Conservation (phyloP, 2,113 vertebrate species). For the Hippocampus comes region DNA sequence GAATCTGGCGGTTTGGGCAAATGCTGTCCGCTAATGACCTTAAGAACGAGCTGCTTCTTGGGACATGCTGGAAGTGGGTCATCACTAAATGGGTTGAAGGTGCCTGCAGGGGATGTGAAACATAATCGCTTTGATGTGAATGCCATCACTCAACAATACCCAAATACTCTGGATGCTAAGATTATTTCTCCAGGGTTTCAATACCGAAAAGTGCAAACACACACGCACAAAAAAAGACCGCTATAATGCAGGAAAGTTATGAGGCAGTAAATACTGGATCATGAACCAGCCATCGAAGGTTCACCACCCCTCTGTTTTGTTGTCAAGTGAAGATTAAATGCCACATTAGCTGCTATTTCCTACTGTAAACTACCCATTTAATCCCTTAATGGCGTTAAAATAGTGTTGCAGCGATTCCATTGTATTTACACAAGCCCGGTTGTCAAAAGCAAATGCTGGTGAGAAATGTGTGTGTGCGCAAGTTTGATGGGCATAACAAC, state of each 20-base stretch:
- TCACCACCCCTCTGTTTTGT: neutral
- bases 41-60: constrained; percentile 94
- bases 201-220: neutral
- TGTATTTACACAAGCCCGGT: neutral
- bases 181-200: neutral
- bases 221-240: neutral
- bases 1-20: constrained; percentile 96
- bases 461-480: neutral
- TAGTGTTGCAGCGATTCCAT: neutral
- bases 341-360: neutral
- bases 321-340: neutral
- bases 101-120: constrained; percentile 70
- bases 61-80: constrained; percentile 92
- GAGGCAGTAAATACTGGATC: neutral
- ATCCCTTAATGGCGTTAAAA: constrained; percentile 2
- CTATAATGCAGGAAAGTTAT: neutral
- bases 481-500: no score
- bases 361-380: neutral
- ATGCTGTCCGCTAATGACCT: constrained; percentile 97
- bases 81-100: constrained; percentile 88
- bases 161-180: neutral
- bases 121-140: constrained; percentile 35
- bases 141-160: constrained; percentile 19
- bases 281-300: neutral
- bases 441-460: neutral